Conservation (phyloP, 2,113 vertebrate genomes). For the Lipophrys pholis region DNA sequence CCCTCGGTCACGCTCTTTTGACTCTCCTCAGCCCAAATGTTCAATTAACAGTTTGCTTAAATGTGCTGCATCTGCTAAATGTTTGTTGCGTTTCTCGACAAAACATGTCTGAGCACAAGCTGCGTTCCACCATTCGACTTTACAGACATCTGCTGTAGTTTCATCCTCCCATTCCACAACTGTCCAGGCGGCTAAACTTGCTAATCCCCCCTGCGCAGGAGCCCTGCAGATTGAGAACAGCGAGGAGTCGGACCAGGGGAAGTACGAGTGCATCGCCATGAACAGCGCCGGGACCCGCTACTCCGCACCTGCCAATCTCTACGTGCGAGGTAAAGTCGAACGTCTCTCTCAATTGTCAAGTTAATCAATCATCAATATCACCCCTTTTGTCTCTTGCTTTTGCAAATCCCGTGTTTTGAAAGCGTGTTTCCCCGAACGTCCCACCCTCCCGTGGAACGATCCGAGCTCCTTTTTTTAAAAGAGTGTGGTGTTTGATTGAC, state of each 20-base stretch:
- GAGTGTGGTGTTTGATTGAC: slow-evolving; percentile 26
- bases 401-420: not conserved
- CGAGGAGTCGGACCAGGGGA: slow-evolving; percentile 96
- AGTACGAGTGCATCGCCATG: slow-evolving; percentile 96
- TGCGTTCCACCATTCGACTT: not conserved
- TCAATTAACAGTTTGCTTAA: slow-evolving; percentile 51
- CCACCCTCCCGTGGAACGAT: not conserved
- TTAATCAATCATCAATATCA: slow-evolving; percentile 13
- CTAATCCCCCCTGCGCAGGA: slow-evolving; percentile 84
- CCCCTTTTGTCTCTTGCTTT: slow-evolving; percentile 7
- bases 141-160: slow-evolving; percentile 46
- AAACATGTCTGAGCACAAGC: slow-evolving; percentile 51
- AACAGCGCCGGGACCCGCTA: slow-evolving; percentile 96
- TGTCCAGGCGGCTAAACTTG: slow-evolving; percentile 62
- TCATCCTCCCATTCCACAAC: slow-evolving; percentile 39
- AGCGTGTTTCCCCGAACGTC: not conserved
- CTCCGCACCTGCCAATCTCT: slow-evolving; percentile 95
- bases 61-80: slow-evolving; percentile 64
- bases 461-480: slow-evolving; percentile 1
- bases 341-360: slow-evolving; percentile 9
- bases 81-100: slow-evolving; percentile 36
- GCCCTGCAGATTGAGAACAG: slow-evolving; percentile 97
- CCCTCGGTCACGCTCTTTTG: slow-evolving; percentile 41
- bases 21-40: slow-evolving; percentile 48
- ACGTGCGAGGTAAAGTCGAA: slow-evolving; percentile 92